Base-by-base conservation (phyloP, 1,140 invertebrate genomes). In the Melipona quadrifasciata region DNA sequence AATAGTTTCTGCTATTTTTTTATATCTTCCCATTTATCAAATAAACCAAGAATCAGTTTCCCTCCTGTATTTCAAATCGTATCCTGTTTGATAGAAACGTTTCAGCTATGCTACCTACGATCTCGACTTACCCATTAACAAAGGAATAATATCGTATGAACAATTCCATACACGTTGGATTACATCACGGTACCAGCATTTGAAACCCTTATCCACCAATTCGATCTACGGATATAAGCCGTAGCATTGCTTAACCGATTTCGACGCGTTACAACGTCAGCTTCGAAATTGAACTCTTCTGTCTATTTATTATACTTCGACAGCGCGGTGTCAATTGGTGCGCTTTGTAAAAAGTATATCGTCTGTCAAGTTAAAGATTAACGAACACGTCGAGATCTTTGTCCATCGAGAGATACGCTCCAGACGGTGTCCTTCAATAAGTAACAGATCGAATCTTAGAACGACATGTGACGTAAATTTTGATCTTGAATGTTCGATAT, bases 271-370 rank as follows among this genome's bases (percentile, higher is more conserved):
- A 51, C n/a, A 47, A 71, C 24, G 47, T 71, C 47, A 72, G 14
- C 8, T n/a, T n/a, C 16, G 70, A 72, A 72, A 72, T 72, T 72
- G 70, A 51, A 19, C 39, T 72, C n/a, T 68, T 68, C 3, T 51
- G 27, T 11, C 39, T 51, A 51, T 51, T 51, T 72, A 61, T 14
- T 61, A 61, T 61, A 51, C 39, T 51, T 19, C 34, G 70, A 71
- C 39, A 51, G 16, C 0, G 14, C 47, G 39, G 17, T 2, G n/a
- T 6, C 70, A 71, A 71, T 39, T 67, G 65, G 24, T 2, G 2
- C 16, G 16, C 16, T 16, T 27, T 14, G 8, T 51, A 19, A 10
- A 72, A 72, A 72, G 14, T 72, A 19, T 72, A 72, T 51, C 70
- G 6, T 11, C n/a, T 51, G 70, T 51, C 8, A 27, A 51, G 19